A percentile compares a stretch with the other conserved stretches of the same genome.
These are phyloP conservation scores for Tupaia chinensis DNA, from an alignment of 2,113 vertebrate genomes.

Conservation along the genomic window DNA sequence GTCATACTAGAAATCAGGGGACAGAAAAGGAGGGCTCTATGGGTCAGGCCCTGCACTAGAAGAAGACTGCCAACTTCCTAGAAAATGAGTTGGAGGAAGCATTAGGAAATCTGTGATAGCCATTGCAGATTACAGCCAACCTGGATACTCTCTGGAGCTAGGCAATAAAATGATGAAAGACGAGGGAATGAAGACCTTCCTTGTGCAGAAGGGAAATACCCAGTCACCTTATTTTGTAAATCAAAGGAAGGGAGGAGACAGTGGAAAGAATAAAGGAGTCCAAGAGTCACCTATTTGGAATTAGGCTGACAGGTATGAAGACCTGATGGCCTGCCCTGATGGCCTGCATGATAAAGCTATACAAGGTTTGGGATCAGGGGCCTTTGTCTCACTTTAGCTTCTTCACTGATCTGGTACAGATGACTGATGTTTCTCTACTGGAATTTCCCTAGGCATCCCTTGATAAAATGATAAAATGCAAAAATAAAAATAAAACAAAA, in stretches of 20 bases:
- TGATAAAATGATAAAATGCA: neutral
- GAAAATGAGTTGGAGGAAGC: neutral
- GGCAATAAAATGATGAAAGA: slow-evolving; percentile 24
- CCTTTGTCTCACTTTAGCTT: neutral
- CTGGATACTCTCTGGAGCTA: neutral
- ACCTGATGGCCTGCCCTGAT: neutral
- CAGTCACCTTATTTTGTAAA: slow-evolving; percentile 4
- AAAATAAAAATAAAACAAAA: neutral
- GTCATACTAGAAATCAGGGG: slow-evolving; percentile 55
- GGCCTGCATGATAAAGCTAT: neutral
- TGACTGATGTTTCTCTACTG: neutral
- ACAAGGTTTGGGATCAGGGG: neutral
- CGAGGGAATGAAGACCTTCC: neutral
- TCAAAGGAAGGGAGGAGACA: neutral
- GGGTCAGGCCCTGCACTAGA: neutral
- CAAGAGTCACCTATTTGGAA: neutral
- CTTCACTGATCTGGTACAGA: neutral
- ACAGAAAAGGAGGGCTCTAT: slow-evolving; percentile 14
- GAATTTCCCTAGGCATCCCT: neutral
- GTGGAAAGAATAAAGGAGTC: neutral
- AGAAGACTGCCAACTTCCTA: neutral
- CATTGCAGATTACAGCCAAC: neutral
- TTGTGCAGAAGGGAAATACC: neutral
- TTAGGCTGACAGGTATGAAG: neutral
- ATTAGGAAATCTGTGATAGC: neutral